Conservation (phyloP, 2,888 invertebrate genomes). For the Xylophagus ater region DNA sequence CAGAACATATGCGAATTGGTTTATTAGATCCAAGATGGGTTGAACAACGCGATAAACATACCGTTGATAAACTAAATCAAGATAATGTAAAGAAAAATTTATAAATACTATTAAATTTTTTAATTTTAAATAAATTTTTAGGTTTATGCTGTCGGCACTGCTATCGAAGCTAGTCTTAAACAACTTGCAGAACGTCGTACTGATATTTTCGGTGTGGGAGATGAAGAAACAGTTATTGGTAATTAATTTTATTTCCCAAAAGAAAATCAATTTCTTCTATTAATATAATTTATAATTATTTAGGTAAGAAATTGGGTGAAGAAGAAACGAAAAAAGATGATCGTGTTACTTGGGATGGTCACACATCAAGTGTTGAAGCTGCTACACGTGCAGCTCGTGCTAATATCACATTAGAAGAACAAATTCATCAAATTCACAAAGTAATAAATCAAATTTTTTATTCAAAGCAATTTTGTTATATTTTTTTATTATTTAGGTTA, state of each 20-base stretch:
- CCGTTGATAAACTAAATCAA: conserved; percentile 87
- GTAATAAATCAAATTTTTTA: too few species aligned
- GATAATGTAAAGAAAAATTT: conserved; percentile 45
- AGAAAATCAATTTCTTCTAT: neutral
- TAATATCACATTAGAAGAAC: conserved; percentile 91
- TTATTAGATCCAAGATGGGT: conserved; percentile 95
- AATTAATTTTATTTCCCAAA: conserved; percentile 58
- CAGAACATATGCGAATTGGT: conserved; percentile 96
- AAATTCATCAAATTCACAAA: conserved; percentile 95
- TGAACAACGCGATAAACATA: conserved; percentile 88
- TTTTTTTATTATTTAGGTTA: conserved; percentile 39
- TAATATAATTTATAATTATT: neutral
- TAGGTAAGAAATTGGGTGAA: conserved; percentile 90
- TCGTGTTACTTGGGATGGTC: conserved; percentile 96
- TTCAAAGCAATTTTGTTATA: conserved; percentile 16
- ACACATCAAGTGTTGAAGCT: conserved; percentile 92
- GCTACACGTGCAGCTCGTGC: conserved; percentile 88
- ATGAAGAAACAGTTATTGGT: conserved; percentile 98
- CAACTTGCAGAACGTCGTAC: conserved; percentile 97
- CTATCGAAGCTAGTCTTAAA: conserved; percentile 93
- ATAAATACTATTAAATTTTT: conserved; percentile 25
- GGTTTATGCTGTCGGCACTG: conserved; percentile 49
- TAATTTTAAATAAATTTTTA: conserved; percentile 8
- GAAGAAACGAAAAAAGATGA: conserved; percentile 77
- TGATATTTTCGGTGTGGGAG: conserved; percentile 98